A percentile compares a stretch with the other conserved stretches of the same genome.
Conservation (phyloP, 2,113 vertebrate genomes). For the Trichomycterus rosablanca region DNA sequence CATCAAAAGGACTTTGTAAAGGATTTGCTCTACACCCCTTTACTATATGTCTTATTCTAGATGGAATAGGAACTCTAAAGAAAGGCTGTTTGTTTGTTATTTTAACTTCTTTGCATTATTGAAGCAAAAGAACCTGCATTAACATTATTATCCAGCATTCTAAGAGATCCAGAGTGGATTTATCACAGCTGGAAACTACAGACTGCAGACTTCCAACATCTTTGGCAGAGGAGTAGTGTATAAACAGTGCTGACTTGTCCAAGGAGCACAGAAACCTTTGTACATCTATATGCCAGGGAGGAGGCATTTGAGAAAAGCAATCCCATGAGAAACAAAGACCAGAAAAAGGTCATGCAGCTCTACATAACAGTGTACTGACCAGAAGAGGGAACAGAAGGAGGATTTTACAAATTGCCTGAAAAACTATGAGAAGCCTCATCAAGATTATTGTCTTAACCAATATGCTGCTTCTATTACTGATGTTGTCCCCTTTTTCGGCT, state of each 20-base stretch:
- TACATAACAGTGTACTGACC: neutral
- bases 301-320: no score
- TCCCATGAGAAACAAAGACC: neutral
- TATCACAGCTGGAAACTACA: constrained; percentile 2
- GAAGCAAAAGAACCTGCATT: neutral
- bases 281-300: neutral
- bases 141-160: neutral
- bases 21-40: no score
- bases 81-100: neutral
- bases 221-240: neutral
- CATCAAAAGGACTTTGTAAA: no score
- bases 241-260: no score
- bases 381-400: no score
- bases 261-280: no score
- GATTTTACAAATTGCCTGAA: no score
- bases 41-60: no score
- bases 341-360: neutral
- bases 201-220: neutral
- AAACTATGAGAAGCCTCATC: neutral
- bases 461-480: constrained; percentile 50
- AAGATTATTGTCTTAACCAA: constrained; percentile 14
- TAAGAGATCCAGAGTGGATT: neutral
- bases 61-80: no score
- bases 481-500: constrained; percentile 46
- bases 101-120: neutral